Evolutionary conservation across 2,797 vertebrate genomes (phyloP).

Genomic region (Lacerta agilis): DNA sequence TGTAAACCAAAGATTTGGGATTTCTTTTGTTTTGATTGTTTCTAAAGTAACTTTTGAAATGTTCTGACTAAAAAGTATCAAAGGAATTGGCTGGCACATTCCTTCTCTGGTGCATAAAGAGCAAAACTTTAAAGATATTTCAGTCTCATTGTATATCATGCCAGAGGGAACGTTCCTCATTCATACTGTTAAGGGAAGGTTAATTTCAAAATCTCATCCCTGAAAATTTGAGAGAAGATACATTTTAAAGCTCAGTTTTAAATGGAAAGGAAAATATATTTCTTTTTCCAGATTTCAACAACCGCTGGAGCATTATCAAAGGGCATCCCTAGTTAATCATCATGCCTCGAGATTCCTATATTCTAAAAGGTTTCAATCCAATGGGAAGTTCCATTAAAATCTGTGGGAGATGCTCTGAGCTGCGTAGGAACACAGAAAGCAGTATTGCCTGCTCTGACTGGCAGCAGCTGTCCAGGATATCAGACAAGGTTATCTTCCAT

Average conservation of each 20-base stretch:
- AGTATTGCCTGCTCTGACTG: too few relatives aligned
- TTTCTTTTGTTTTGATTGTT: constrained; percentile 57
- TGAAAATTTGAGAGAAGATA: constrained; percentile 33
- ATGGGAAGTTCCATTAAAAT: too few relatives aligned
- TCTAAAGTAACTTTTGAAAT: constrained; percentile 54
- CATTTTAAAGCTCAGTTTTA: constrained; percentile 41
- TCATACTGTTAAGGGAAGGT: constrained; percentile 39
- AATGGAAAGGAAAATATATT: constrained; percentile 34
- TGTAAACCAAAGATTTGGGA: constrained; percentile 58
- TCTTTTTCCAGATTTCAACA: constrained; percentile 33
- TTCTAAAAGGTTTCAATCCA: too few relatives aligned
- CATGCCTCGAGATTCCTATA: neutral
- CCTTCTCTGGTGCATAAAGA: constrained; percentile 40
- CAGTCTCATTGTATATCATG: constrained; percentile 48
- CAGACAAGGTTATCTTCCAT: too few relatives aligned
- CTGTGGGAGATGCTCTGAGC: too few relatives aligned
- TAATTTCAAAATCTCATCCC: constrained; percentile 54
- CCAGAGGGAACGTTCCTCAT: constrained; percentile 59
- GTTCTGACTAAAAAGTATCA: constrained; percentile 47
- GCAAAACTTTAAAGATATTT: constrained; percentile 55
- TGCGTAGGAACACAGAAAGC: too few relatives aligned
- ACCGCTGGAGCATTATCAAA: constrained; percentile 26
- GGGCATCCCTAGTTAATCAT: neutral
- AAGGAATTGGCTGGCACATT: constrained; percentile 41
- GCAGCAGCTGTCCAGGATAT: too few relatives aligned